These are phyloP conservation scores for Sphenodon punctatus DNA, from an alignment of 2,797 vertebrate genomes.

Conservation along the genomic window DNA sequence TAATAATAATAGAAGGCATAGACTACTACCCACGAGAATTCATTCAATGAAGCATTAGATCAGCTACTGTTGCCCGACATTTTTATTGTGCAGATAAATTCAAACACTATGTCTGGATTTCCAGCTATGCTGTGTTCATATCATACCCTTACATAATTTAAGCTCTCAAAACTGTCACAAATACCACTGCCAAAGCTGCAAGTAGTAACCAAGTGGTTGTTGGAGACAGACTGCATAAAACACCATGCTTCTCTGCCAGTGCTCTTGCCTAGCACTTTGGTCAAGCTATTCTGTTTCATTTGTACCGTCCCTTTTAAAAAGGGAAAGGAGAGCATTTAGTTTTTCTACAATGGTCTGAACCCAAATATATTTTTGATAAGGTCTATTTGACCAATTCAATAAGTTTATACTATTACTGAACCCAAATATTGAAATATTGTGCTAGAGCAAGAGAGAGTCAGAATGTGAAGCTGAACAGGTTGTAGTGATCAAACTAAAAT, in stretches of 20 bases:
- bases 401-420: too few relatives aligned
- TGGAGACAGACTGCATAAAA: not conserved
- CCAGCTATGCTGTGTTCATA: conserved; percentile 1
- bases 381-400: too few relatives aligned
- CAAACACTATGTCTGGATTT: conserved; percentile 11
- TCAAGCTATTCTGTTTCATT: too few relatives aligned
- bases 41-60: conserved; percentile 30
- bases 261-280: not conserved
- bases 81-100: conserved; percentile 42
- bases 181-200: not conserved
- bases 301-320: too few relatives aligned
- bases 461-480: too few relatives aligned
- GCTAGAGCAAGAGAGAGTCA: not conserved
- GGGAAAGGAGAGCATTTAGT: not conserved
- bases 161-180: conserved; percentile 25
- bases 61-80: conserved; percentile 33
- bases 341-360: too few relatives aligned
- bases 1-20: conserved; percentile 2
- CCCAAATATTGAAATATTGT: not conserved
- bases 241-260: not conserved
- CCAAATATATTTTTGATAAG: too few relatives aligned
- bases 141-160: conserved; percentile 13
- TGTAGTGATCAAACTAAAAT: not conserved
- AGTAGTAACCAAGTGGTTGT: conserved; percentile 27
- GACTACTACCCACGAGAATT: not conserved